Evolutionary conservation across 2,797 vertebrate genomes (phyloP).

Genomic region (Trichosurus vulpecula): DNA sequence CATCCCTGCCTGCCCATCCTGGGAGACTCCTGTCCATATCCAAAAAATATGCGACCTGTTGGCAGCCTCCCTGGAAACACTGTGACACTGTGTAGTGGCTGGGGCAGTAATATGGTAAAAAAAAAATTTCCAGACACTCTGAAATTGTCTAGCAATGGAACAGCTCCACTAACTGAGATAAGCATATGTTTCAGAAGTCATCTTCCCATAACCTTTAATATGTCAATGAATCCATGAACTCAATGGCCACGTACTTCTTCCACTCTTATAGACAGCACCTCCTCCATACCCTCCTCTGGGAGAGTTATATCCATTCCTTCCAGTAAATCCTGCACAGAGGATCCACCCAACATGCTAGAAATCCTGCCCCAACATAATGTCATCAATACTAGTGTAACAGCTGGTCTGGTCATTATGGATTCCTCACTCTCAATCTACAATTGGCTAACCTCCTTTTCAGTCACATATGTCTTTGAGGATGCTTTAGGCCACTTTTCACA

Average conservation of each 20-base stretch:
- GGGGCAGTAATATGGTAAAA: background rate
- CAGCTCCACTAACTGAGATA: background rate
- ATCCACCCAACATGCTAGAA: background rate
- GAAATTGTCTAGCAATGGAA: background rate
- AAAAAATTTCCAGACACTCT: background rate
- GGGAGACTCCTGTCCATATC: background rate
- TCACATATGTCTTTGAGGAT: background rate
- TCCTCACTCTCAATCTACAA: background rate
- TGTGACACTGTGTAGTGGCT: background rate
- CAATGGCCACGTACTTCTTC: background rate
- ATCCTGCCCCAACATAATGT: background rate
- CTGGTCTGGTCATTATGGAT: background rate
- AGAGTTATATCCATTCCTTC: background rate
- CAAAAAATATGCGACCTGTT: background rate
- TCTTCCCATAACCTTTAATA: background rate
- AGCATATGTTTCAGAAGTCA: background rate
- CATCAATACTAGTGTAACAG: background rate
- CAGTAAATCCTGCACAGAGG: background rate
- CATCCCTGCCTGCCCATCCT: background rate
- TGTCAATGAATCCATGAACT: background rate
- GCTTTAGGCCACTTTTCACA: background rate
- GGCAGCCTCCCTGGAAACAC: background rate
- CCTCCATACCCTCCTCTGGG: background rate
- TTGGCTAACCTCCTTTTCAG: background rate
- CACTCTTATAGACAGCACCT: background rate